Conservation (phyloP, 2,888 invertebrate genomes). For the Timema podura region DNA sequence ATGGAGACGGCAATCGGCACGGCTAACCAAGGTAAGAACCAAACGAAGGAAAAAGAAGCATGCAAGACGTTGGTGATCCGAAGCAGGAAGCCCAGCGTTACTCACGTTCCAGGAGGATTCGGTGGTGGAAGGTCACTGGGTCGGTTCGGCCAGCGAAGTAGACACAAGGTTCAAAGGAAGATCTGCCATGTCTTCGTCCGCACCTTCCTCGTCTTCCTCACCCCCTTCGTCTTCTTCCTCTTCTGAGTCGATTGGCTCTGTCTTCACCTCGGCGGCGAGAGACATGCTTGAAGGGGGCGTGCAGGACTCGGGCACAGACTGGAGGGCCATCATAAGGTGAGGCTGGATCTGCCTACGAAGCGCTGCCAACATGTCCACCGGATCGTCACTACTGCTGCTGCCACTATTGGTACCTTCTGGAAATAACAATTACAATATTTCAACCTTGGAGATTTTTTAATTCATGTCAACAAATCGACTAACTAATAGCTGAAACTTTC, state of each 20-base stretch:
- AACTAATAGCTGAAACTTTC: no score
- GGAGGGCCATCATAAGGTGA: conserved; percentile 61
- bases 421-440: no score
- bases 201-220: conserved; percentile 47
- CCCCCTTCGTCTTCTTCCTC: conserved; percentile 44
- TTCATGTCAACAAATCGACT: no score
- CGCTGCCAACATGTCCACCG: conserved; percentile 66
- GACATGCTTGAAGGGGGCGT: conserved; percentile 37
- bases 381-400: conserved; percentile 45
- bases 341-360: conserved; percentile 67
- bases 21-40: no score
- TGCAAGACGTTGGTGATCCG: no score
- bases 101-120: conserved; percentile 12
- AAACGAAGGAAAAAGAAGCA: no score
- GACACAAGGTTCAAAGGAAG: conserved; percentile 67
- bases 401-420: conserved; percentile 32
- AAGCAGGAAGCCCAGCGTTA: not conserved
- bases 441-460: no score
- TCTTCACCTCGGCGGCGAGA: conserved; percentile 34
- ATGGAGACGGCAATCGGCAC: no score
- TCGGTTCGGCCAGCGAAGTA: conserved; percentile 40
- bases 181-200: conserved; percentile 46
- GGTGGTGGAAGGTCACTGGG: conserved; percentile 6
- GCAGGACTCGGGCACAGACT: conserved; percentile 43
- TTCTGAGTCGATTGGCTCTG: conserved; percentile 38